These are phyloP conservation scores for Calephelis virginiensis DNA, from an alignment of 1,140 invertebrate genomes.

Conservation along the genomic window DNA sequence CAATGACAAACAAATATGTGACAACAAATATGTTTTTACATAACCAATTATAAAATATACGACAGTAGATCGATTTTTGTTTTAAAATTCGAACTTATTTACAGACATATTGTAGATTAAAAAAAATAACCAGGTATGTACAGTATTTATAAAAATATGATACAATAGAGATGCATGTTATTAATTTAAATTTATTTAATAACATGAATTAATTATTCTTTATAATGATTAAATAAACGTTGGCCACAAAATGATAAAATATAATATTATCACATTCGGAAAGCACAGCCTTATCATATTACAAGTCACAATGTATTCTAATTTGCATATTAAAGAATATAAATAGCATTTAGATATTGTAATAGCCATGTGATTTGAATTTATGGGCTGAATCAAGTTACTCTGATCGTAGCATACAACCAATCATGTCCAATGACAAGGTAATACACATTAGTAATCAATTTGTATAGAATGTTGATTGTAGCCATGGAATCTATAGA, in stretches of 20 bases:
- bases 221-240: not conserved
- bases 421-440: slow-evolving; percentile 35
- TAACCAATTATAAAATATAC: too few relatives aligned
- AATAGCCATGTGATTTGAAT: slow-evolving; percentile 11
- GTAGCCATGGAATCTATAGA: not conserved
- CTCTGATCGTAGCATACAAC: slow-evolving; percentile 23
- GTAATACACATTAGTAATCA: slow-evolving; percentile 30
- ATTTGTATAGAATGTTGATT: not conserved
- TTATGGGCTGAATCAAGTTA: slow-evolving; percentile 18
- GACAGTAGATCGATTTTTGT: too few relatives aligned
- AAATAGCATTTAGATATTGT: slow-evolving; percentile 6
- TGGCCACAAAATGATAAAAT: not conserved
- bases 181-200: too few relatives aligned
- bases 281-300: not conserved
- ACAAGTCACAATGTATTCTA: not conserved
- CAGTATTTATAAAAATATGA: too few relatives aligned
- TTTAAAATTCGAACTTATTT: too few relatives aligned
- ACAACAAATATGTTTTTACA: too few relatives aligned
- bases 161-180: too few relatives aligned
- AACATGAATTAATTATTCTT: too few relatives aligned
- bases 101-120: too few relatives aligned
- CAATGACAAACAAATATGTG: too few relatives aligned
- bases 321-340: slow-evolving; percentile 14
- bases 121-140: too few relatives aligned
- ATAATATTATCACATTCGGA: not conserved